These are phyloP conservation scores for Columbina picui DNA, from an alignment of 2,113 vertebrate species.

Conservation along the genomic window DNA sequence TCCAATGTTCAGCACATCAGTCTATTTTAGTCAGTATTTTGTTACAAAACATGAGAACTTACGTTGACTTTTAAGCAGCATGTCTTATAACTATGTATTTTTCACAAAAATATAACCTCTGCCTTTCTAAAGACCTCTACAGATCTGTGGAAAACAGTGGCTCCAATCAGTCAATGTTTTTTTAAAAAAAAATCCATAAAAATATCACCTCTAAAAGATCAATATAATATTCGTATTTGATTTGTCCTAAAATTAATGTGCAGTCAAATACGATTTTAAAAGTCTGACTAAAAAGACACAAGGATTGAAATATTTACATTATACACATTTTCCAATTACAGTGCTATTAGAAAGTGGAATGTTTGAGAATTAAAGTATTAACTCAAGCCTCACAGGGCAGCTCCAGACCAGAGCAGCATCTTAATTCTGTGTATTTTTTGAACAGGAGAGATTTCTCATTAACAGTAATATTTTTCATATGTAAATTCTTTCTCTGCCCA, in stretches of 20 bases:
- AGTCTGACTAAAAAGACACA: slow-evolving; percentile 61
- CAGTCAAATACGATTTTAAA: slow-evolving; percentile 60
- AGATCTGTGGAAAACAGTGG: slow-evolving; percentile 42
- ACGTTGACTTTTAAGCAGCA: slow-evolving; percentile 55
- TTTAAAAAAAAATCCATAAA: slow-evolving; percentile 65
- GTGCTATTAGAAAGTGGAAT: slow-evolving; percentile 68
- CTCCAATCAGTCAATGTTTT: slow-evolving; percentile 30
- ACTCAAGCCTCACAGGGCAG: slow-evolving; percentile 53
- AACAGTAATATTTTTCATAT: not conserved
- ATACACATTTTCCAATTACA: slow-evolving; percentile 69
- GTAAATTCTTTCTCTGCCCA: slow-evolving; percentile 55
- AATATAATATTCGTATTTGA: slow-evolving; percentile 52
- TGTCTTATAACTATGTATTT: slow-evolving; percentile 54
- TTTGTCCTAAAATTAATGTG: slow-evolving; percentile 56
- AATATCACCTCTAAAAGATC: slow-evolving; percentile 70
- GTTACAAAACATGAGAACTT: slow-evolving; percentile 64
- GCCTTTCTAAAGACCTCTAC: slow-evolving; percentile 59
- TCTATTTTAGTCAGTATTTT: slow-evolving; percentile 5
- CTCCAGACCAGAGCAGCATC: slow-evolving; percentile 48
- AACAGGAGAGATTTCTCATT: slow-evolving; percentile 39
- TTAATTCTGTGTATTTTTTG: slow-evolving; percentile 11
- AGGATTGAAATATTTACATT: slow-evolving; percentile 73
- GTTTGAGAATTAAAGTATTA: slow-evolving; percentile 50
- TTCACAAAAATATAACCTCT: slow-evolving; percentile 72
- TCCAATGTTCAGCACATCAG: slow-evolving; percentile 35